A percentile compares a stretch with the other conserved stretches of the same genome.
Conservation (phyloP, 1,140 invertebrate genomes). For the Temnothorax curvispinosus region DNA sequence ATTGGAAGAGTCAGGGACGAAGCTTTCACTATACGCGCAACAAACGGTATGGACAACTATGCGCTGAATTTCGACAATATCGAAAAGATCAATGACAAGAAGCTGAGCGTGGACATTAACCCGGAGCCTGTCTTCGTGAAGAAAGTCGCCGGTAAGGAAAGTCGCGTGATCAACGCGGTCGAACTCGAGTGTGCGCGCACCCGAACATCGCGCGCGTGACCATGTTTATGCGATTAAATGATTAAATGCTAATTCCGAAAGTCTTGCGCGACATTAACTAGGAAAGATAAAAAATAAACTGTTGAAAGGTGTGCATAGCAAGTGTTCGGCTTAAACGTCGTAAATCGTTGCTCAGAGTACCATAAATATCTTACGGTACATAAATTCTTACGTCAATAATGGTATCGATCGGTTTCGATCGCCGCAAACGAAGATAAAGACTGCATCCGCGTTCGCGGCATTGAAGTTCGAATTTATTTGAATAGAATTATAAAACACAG, state of each 20-base stretch:
- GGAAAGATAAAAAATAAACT: background rate
- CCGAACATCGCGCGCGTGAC: background rate
- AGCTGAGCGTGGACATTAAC: slow-evolving; percentile 70
- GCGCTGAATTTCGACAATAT: slow-evolving; percentile 61
- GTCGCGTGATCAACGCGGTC: background rate
- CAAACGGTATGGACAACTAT: slow-evolving; percentile 65
- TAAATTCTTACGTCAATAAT: background rate
- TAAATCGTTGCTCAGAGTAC: background rate
- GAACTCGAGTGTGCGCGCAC: background rate
- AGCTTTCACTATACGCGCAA: slow-evolving; percentile 43
- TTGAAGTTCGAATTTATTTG: slow-evolving; percentile 23
- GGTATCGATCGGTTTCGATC: slow-evolving; percentile 13
- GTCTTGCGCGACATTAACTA: background rate
- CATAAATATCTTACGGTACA: background rate
- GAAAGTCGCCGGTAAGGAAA: slow-evolving; percentile 76
- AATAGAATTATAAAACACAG: background rate
- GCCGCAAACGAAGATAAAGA: background rate
- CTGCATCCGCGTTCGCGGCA: background rate
- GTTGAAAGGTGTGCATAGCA: background rate
- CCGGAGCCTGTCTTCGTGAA: slow-evolving; percentile 74
- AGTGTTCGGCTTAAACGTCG: background rate
- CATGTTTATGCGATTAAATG: background rate
- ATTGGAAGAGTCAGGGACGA: slow-evolving; percentile 35
- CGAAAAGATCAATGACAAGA: slow-evolving; percentile 59
- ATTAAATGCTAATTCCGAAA: background rate